phyloP scores from a whole-genome alignment of 2,113 vertebrate genomes.

The Irena cyanogastra region DNA sequence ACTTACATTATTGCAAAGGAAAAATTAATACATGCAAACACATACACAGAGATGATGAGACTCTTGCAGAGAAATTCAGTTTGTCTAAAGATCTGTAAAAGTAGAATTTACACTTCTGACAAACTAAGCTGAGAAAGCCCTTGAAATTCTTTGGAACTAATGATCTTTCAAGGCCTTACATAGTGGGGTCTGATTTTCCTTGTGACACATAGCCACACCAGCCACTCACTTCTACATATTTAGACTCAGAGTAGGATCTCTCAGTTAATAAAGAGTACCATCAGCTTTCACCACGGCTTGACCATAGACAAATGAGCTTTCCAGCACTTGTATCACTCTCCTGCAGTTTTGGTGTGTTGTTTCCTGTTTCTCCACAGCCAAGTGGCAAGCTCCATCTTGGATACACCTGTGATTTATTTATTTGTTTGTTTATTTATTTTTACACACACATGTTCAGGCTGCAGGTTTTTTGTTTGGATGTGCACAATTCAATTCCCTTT shows the following conservation, averaged over 20 bases:
- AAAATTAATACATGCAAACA: background rate
- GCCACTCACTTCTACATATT: background rate
- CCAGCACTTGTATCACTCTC: constrained; percentile 56
- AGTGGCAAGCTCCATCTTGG: background rate
- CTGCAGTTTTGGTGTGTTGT: constrained; percentile 17
- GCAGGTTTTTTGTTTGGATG: background rate
- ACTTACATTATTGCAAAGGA: background rate
- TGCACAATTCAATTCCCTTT: background rate
- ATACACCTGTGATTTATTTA: background rate
- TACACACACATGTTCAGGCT: background rate
- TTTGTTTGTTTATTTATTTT: background rate
- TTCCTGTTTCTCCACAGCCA: constrained; percentile 48
- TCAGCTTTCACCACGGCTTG: constrained; percentile 39
- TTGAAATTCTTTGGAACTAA: background rate
- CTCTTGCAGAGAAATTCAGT: background rate
- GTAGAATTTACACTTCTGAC: background rate
- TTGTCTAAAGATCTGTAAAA: background rate
- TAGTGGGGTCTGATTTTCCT: background rate
- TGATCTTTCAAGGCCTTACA: background rate
- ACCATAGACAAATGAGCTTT: constrained; percentile 55
- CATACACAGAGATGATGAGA: background rate
- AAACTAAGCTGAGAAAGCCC: background rate
- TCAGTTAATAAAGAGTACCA: constrained; percentile 51
- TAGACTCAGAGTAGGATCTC: constrained; percentile 9
- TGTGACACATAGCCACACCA: background rate